Evolutionary conservation across 92 coral and sea anemone genomes (phyloP), one percentile per base, ranked within the genome.

Genomic region (Phymanthus crucifer): DNA sequence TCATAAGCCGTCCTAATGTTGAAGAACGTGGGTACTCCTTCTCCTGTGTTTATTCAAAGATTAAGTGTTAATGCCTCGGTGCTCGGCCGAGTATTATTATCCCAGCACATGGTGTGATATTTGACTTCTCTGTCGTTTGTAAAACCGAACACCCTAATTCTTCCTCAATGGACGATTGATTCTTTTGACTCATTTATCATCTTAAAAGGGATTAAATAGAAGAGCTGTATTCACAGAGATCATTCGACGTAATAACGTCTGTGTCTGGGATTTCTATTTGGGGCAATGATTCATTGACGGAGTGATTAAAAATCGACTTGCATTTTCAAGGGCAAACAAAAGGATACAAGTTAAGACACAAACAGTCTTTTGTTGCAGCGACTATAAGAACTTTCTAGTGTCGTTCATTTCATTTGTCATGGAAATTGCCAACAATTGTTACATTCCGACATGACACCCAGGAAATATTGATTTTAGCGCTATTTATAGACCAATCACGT

Each of bases 291-390:
- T 77, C 68, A 61, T 34, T 36, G 64, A 37, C 72, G 72, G 24
- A 18, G 72, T 54, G 81, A 77, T 77, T 77, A 77, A 77, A 77
- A 65, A 27, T 43, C 70, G 35, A 61, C 56, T 36, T 40, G 81
- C 37, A 56, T 35, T 16, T 77, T 45, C 37, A 64, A 35, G 48
- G 26, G 21, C 50, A 71, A 36, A 61, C 72, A 46, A 75, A 61
- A 13, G 6, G 47, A 61, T 24, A n/a, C 72, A 61, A 19, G 29
- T 77, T 77, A 17, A 6, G 72, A 61, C 57, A 77, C 17, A 58
- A 77, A 77, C 48, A 24, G 46, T 69, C 73, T 69, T 69, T 38
- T 34, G 32, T 69, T 34, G 14, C 2, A 24, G 13, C 3, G 33
- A n/a, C n/a, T n/a, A n/a, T n/a, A 61, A 61, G 68, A 61, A 61